Base-by-base conservation (phyloP, 2,888 invertebrate genomes). In the Pyrrhia umbra region DNA sequence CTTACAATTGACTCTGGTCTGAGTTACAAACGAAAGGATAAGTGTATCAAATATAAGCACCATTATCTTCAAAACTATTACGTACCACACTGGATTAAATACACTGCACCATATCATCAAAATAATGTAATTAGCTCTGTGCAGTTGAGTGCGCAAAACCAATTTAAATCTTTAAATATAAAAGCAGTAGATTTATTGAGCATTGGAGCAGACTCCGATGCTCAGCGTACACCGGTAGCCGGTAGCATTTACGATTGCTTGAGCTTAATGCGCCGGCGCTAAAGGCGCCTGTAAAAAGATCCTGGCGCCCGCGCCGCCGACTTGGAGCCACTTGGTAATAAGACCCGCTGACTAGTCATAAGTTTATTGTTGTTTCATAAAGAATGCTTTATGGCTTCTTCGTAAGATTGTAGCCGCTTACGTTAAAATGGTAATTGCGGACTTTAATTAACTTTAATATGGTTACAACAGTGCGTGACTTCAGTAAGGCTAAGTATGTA, bases 241-340 rank as follows among this genome's bases (percentile, higher is more conserved):
- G 45, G 42, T 50, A 46, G 51, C 52, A 40, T 40, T 68, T 37
- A 62, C 55, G 47, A 55, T 10, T 40, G 34, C 37, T 15, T 13
- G 23, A 49, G 16, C 6, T 25, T 30, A 13, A 2, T 21, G 56
- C 55, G 69, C 68, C 69, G 55, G 69, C 62, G 69, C 45, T 62
- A 62, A 62, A 46, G 30, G 61, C 42, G 37, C 37, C 46, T 34
- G 40, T 42, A 25, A 49, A 23, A 40, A 20, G 30, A 52, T 30
- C 34, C n/a, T 30, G 46, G 69, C 42, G 67, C 27, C 23, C 18
- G 52, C 47, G 43, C 20, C 21, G 10, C 30, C 30, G 10, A 10
- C 3, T 30, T 30, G 30, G 13, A 30, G 13, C 30, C 30, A 30
- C 30, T 30, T 30, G 10, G 47, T 62, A 54, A 69, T 54, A 49